A percentile compares a stretch with the other conserved stretches of the same genome.
phyloP scores from a whole-genome alignment of 2,797 vertebrate species.

The Hydrocynus forskahlii region DNA sequence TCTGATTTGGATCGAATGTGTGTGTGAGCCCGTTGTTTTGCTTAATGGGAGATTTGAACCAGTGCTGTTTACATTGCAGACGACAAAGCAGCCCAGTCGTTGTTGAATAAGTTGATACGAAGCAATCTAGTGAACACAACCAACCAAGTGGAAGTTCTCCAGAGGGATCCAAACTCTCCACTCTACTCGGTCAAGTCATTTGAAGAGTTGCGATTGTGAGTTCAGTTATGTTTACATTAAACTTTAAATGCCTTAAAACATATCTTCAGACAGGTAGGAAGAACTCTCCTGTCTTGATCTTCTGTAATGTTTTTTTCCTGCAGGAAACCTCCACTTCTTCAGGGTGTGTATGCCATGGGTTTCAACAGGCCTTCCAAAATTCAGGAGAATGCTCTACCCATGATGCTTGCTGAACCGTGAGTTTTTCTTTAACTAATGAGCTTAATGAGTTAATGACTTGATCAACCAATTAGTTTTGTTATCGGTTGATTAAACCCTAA shows the following conservation, averaged over 20 bases:
- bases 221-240: conserved; percentile 44
- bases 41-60: not conserved
- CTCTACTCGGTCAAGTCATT: conserved; percentile 98
- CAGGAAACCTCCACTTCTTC: conserved; percentile 92
- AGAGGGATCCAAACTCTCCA: conserved; percentile 93
- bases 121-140: conserved; percentile 94
- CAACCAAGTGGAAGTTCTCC: conserved; percentile 96
- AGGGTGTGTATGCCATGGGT: conserved; percentile 97
- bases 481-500: no score
- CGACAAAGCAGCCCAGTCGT: conserved; percentile 93
- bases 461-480: no score
- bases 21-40: not conserved
- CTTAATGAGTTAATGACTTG: not conserved
- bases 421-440: conserved; percentile 62
- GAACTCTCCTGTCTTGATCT: not conserved
- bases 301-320: not conserved
- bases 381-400: conserved; percentile 94
- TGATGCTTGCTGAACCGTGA: conserved; percentile 99
- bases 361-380: conserved; percentile 99
- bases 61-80: conserved; percentile 72
- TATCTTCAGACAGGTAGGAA: no score
- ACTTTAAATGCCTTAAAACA: not conserved
- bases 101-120: conserved; percentile 94
- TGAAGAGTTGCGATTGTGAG: conserved; percentile 96
- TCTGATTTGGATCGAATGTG: not conserved